phyloP scores from a whole-genome alignment of 2,797 vertebrate genomes.

The Linurgus olivaceus region DNA sequence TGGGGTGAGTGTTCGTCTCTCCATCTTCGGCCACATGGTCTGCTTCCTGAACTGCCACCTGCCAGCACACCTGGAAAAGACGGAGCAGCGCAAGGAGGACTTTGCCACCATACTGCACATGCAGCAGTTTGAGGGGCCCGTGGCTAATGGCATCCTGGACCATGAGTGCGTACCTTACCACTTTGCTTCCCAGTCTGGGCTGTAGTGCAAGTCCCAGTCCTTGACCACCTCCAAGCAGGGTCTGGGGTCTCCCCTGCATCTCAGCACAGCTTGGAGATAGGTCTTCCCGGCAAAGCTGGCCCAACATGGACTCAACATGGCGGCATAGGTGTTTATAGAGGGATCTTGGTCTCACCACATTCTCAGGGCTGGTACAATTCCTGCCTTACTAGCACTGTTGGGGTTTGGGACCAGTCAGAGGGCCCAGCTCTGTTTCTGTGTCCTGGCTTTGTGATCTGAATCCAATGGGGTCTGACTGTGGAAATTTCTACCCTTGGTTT shows the following conservation, averaged over 20 bases:
- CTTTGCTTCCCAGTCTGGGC: not conserved
- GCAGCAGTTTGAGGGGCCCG: constrained; percentile 92
- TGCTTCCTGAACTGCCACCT: constrained; percentile 99
- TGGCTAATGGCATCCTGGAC: constrained; percentile 87
- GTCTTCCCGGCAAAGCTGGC: not conserved
- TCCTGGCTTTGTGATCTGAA: rapidly evolving
- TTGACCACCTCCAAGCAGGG: not conserved
- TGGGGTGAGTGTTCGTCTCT: constrained; percentile 89
- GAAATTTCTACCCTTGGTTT: not conserved
- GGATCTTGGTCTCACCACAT: not conserved
- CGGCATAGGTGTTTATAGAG: not conserved
- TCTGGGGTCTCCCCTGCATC: not conserved
- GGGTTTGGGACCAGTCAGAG: not conserved
- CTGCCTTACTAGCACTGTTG: not conserved
- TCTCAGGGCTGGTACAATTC: not conserved
- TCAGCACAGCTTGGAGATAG: not conserved
- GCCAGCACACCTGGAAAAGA: constrained; percentile 96
- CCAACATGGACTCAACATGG: not conserved
- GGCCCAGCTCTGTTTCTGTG: not conserved
- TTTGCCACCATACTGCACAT: constrained; percentile 96
- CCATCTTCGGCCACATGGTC: constrained; percentile 90
- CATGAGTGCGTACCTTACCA: constrained; percentile 84
- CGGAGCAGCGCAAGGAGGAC: constrained; percentile 94
- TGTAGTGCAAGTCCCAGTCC: constrained; percentile 35
- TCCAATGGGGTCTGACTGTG: not conserved